Base-by-base conservation (phyloP, 2,797 vertebrate genomes). In the Gadopsis bispinosus region DNA sequence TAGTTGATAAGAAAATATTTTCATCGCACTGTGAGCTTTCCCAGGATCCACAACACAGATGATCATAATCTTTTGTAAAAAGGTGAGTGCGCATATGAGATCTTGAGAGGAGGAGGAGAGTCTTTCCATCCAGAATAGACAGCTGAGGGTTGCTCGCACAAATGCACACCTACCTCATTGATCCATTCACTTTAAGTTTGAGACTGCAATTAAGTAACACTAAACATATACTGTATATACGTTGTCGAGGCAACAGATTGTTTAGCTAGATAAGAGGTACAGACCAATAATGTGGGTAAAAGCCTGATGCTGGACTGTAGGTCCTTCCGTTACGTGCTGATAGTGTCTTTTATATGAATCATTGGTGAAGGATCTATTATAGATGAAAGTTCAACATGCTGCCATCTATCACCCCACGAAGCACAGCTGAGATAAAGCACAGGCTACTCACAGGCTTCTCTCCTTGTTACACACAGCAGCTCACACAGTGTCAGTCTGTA, bases 351-450 rank as follows among this genome's bases (percentile, higher is more conserved):
- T 73, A 83, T 86, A 83, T 77, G 83, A 86, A 77, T 79, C 61
- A 65, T 7, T 51, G 67, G 22, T 31, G 77, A n/a, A n/a, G 22
- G 70, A 88, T 90, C 73, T 80, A 91, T 91, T 83, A 91, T 87
- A 59, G 70, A 90, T 79, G 67, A 79, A 75, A 67, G 53, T 76
- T 65, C 63, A 56, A 55, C 60, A 39, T 61, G 37, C 75, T 72
- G 78, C 61, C 55, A 29, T 75, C 67, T 77, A 83, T 74, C 39
- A 71, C 45, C 50, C 48, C 47, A n/a, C 26, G 66, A 70, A 43
- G 48, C 47, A 26, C 63, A 9, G 51, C 69, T 59, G 31, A 69
- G 78, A 83, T 33, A 73, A 56, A 77, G 41, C 47, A 56, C 33
- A 35, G 59, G 43, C 53, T 76, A 29, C 61, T 60, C 50, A 51